These are phyloP conservation scores for Tubiluchus corallicola DNA, from an alignment of 2,888 invertebrate species.

Conservation along the genomic window DNA sequence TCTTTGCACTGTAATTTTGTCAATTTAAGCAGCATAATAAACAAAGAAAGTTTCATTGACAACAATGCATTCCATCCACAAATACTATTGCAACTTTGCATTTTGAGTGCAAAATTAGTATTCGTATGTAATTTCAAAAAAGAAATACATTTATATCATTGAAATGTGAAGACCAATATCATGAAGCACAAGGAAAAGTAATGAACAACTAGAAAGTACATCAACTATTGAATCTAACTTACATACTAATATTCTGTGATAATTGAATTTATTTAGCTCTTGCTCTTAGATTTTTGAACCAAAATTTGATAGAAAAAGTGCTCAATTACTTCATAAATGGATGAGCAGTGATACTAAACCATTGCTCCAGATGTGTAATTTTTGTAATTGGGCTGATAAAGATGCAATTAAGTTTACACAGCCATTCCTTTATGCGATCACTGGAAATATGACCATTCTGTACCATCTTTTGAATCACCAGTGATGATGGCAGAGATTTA, in stretches of 20 bases:
- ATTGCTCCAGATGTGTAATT: slow-evolving; percentile 47
- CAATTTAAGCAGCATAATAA: no score
- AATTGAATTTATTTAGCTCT: slow-evolving; percentile 75
- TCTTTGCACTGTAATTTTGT: no score
- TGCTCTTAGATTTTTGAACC: slow-evolving; percentile 97
- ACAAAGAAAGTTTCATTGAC: no score
- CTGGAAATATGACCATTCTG: no score
- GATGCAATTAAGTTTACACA: slow-evolving; percentile 84
- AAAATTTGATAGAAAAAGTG: slow-evolving; percentile 96
- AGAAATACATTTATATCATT: slow-evolving; percentile 39
- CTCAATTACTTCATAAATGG: slow-evolving; percentile 93
- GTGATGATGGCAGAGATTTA: no score
- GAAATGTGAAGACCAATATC: slow-evolving; percentile 25
- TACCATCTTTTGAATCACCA: no score
- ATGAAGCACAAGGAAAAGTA: slow-evolving; percentile 11
- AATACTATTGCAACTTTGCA: no score
- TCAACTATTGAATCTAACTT: not conserved
- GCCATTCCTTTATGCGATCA: slow-evolving; percentile 44
- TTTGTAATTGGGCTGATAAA: slow-evolving; percentile 98
- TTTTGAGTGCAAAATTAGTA: no score
- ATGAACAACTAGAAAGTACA: slow-evolving; percentile 8
- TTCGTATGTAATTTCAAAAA: no score
- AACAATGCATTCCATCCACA: no score
- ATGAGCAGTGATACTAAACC: slow-evolving; percentile 95
- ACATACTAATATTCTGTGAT: not conserved